phyloP scores from a whole-genome alignment of 2,888 invertebrate species.

The Copidosoma aretas region DNA sequence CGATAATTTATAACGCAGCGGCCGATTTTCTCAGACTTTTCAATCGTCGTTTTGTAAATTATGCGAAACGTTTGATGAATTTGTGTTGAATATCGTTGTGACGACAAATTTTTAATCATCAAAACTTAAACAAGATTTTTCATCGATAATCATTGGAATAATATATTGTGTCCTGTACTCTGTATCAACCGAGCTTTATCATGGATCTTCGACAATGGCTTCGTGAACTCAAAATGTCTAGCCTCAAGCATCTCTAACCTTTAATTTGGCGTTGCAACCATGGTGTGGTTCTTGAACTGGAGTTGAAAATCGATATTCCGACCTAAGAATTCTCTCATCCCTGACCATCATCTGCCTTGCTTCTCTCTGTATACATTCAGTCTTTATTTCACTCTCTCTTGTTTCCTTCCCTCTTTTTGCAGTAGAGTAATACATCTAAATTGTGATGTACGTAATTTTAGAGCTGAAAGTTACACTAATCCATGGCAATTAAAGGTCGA shows the following conservation, averaged over 20 bases:
- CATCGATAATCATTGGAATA: no score
- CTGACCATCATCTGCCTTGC: slow-evolving; percentile 6
- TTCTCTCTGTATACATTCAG: not conserved
- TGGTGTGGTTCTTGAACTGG: slow-evolving; percentile 7
- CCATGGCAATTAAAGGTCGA: not conserved
- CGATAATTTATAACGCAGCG: no score
- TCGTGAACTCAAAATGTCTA: slow-evolving; percentile 24
- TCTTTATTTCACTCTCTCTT: not conserved
- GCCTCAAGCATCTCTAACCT: no score
- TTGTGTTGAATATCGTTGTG: no score
- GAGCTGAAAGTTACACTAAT: not conserved
- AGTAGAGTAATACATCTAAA: not conserved
- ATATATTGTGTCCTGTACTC: no score
- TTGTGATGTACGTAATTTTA: not conserved
- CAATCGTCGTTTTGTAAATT: not conserved
- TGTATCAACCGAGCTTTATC: not conserved
- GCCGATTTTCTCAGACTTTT: no score
- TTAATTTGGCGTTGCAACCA: slow-evolving; percentile 18
- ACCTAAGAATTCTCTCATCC: slow-evolving; percentile 25
- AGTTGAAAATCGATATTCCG: slow-evolving; percentile 33
- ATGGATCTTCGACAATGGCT: no score
- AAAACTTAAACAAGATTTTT: no score
- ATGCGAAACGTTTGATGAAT: no score
- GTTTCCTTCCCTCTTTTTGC: not conserved
- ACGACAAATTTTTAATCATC: no score